Conservation (phyloP, 2,113 vertebrate species). For the Athene cunicularia region DNA sequence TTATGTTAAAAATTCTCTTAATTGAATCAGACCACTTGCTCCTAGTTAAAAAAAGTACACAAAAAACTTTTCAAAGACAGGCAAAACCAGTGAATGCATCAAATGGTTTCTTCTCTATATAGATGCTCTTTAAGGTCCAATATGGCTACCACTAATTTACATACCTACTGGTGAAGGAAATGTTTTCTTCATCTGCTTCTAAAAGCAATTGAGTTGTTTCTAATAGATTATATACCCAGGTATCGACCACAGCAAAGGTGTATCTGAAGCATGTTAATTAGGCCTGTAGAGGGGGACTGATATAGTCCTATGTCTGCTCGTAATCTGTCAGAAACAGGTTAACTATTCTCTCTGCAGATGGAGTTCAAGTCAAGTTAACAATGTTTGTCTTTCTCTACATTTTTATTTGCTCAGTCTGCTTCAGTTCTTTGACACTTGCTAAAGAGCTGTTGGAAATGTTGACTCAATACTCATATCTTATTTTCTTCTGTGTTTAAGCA, state of each 20-base stretch:
- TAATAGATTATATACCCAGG: not conserved
- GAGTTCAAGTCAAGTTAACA: not conserved
- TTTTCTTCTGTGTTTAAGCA: not conserved
- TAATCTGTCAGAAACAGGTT: not conserved
- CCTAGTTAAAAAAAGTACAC: not conserved
- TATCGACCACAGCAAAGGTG: not conserved
- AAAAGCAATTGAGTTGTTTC: not conserved
- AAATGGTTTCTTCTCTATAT: not conserved
- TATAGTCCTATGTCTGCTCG: not conserved
- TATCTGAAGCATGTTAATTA: not conserved
- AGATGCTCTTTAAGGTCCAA: not conserved
- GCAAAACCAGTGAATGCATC: not conserved
- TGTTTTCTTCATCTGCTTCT: not conserved
- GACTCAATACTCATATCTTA: not conserved
- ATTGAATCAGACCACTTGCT: not conserved
- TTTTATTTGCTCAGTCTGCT: slow-evolving; percentile 14
- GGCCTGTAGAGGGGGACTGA: not conserved
- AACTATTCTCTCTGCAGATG: not conserved
- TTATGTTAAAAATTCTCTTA: not conserved
- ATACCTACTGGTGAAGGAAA: not conserved
- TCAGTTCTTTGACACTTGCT: not conserved
- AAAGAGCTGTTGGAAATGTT: not conserved
- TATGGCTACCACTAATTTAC: not conserved
- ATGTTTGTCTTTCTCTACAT: slow-evolving; percentile 18
- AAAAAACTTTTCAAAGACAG: not conserved